A percentile compares a stretch with the other conserved stretches of the same genome.
phyloP scores from a whole-genome alignment of 2,797 vertebrate genomes.

The Eremophila alpestris region DNA sequence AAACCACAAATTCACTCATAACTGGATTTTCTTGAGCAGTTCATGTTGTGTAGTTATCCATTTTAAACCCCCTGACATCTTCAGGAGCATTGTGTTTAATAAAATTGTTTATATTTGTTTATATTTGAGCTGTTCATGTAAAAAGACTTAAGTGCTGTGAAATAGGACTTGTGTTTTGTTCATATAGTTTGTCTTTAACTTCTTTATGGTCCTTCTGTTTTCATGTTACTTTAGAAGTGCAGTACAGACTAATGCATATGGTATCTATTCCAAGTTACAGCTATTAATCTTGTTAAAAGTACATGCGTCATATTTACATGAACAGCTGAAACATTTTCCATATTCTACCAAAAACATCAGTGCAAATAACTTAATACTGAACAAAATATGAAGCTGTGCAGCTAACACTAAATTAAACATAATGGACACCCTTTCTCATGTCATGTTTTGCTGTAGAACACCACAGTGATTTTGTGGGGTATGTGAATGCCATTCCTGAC shows the following conservation, averaged over 20 bases:
- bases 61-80: neutral
- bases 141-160: neutral
- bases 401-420: neutral
- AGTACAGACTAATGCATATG: neutral
- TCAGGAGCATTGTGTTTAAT: neutral
- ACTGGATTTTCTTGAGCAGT: neutral
- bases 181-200: neutral
- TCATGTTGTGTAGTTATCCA: neutral
- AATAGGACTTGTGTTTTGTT: neutral
- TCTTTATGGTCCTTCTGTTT: neutral
- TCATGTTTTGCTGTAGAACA: neutral
- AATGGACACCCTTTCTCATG: neutral
- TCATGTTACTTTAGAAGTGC: neutral
- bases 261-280: neutral
- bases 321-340: neutral
- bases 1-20: fast-evolving
- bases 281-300: neutral
- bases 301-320: neutral
- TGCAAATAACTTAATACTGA: neutral
- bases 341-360: neutral
- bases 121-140: neutral
- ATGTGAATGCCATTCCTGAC: neutral
- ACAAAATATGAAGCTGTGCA: neutral
- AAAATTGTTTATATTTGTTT: neutral
- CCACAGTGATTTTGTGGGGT: neutral